Base-by-base conservation (phyloP, 2,888 invertebrate genomes). In the Panzeria rudis region DNA sequence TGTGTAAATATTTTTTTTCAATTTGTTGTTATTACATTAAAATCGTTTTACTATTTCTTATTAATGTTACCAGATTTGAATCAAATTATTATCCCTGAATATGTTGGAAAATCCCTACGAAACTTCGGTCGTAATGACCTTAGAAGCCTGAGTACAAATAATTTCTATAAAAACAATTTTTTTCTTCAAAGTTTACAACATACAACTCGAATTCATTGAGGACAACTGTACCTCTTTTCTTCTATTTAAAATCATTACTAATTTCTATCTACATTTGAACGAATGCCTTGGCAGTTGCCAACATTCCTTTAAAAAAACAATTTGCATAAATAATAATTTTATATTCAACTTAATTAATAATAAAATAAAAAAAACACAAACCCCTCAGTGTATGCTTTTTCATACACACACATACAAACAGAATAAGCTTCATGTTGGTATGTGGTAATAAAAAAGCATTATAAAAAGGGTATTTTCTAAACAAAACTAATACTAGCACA, bases 301-400 rank as follows among this genome's bases (percentile, higher is more conserved):
- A 47, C 47, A 61, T 72, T 68, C 61, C 44, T 69, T 64, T 50
- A 8, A 72, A 68, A 79, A 66, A 78, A 54, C 64, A 86, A 82
- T 83, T 82, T 86, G 79, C 83, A 83, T 86, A 86, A 86, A 83
- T 83, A 83, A 83, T 83, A 83, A 80, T 86, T 82, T 86, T 76
- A 69, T 83, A 83, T 76, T 79, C 76, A 83, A 86, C 76, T 86
- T 82, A 85, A 85, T 85, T 85, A 85, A 82, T 82, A 82, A 85
- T 71, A 71, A 85, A 85, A 75, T 38, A 72, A 69, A 73, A 68
- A 62, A 38, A 38, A 38, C 8, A 38, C 41, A 66, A 84, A 56
- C 62, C 78, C 77, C 47, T 62, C 41, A 29, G 5, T 25, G 17
- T 35, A 23, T 64, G 71, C 35, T 56, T 8, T 41, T 32, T 35